Base-by-base conservation (phyloP, 53 echinoderm and acorn worm genomes). In the Echinometra lucunter region DNA sequence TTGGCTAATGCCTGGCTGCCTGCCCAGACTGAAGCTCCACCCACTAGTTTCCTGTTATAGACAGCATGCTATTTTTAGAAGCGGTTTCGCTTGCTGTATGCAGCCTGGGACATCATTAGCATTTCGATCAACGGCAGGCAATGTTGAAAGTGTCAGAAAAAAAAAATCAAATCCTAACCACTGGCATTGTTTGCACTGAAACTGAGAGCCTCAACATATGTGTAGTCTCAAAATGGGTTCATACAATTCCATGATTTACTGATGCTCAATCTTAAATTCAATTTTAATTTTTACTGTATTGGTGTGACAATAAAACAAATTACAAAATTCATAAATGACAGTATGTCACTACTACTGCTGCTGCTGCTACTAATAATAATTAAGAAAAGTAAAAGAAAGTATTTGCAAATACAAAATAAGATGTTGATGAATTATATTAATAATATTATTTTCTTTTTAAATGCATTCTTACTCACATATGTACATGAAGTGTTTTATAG, bases 11-110 rank as follows among this genome's bases (percentile, higher is more conserved):
- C 27, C 85, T 85, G 85, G 85, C 85, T 85, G 85, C 45, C 92
- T 47, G 66, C 47, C 93, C n/a, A 66, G 91, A 60, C 93, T 80
- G 35, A 35, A 38, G 93, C 93, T 93, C 93, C 93, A 78, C 93
- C 93, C 80, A 80, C 93, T 80, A 78, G 80, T 93, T 78, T 93
- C 93, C 93, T 93, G 93, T 93, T 58, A 78, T 93, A 93, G 93
- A 78, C 16, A 35, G 2, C 15, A 47, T 44, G 23, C 92, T 91
- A 91, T 91, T 91, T 91, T 91, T 91, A 91, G 92, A 85, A 85
- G 85, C 85, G 49, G 85, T 49, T 49, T 81, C 49, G 81, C 85
- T 28, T 56, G 56, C 56, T 23, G n/a, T n/a, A n/a, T 53, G n/a
- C 45, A 49, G 45, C 85, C 15, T 11, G 49, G 49, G 49, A 49